Conservation (phyloP, 2,888 invertebrate species). For the Clivina fossor region DNA sequence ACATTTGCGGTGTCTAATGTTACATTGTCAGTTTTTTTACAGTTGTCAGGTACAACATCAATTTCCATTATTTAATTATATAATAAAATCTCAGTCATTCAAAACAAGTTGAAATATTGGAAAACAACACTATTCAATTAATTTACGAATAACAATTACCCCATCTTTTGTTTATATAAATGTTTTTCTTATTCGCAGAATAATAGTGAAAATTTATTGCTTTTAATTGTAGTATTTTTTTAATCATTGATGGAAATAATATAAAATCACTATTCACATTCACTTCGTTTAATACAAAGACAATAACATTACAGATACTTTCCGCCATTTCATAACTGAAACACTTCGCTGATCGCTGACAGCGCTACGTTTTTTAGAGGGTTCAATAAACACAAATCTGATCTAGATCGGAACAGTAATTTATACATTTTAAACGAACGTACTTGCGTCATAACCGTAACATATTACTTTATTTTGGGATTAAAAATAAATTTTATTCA, state of each 20-base stretch:
- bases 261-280: slow-evolving; percentile 19
- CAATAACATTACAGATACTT: slow-evolving; percentile 50
- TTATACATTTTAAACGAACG: slow-evolving; percentile 21
- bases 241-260: slow-evolving; percentile 17
- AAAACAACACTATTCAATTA: slow-evolving; percentile 18
- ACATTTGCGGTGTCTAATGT: slow-evolving; percentile 37
- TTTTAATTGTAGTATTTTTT: slow-evolving; percentile 16
- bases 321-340: slow-evolving; percentile 54
- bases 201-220: slow-evolving; percentile 15
- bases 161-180: slow-evolving; percentile 30
- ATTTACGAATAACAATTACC: slow-evolving; percentile 29
- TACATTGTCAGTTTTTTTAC: slow-evolving; percentile 46
- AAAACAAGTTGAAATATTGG: slow-evolving; percentile 16
- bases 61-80: slow-evolving; percentile 50
- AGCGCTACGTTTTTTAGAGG: slow-evolving; percentile 19
- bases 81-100: slow-evolving; percentile 18
- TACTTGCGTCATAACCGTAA: slow-evolving; percentile 10
- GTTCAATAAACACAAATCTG: slow-evolving; percentile 30
- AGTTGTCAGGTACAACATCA: slow-evolving; percentile 51
- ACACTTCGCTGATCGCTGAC: slow-evolving; percentile 26
- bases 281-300: slow-evolving; percentile 41
- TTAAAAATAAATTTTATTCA: too few species aligned
- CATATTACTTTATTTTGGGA: neutral
- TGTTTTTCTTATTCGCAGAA: slow-evolving; percentile 19
- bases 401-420: slow-evolving; percentile 4